phyloP scores from a whole-genome alignment of 2,888 invertebrate species.

The Polyommatus icarus region DNA sequence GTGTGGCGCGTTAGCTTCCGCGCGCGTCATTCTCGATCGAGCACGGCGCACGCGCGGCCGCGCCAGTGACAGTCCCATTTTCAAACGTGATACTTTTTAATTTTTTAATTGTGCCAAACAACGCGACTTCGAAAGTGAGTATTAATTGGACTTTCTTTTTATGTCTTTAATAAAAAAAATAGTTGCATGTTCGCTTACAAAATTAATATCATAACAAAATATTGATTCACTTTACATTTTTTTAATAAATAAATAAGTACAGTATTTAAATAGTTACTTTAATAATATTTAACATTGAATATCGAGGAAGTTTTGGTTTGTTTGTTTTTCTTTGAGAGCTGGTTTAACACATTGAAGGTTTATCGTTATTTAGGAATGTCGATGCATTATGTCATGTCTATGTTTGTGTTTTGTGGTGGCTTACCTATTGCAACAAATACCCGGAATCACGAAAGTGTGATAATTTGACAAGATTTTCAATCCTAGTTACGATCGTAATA shows the following conservation, averaged over 20 bases:
- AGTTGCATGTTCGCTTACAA: neutral
- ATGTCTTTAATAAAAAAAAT: neutral
- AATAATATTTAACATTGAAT: neutral
- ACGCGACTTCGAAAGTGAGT: constrained; percentile 57
- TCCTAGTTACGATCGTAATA: neutral
- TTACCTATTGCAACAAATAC: neutral
- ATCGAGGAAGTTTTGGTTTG: constrained; percentile 33
- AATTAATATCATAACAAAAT: neutral
- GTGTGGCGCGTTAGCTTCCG: constrained; percentile 64
- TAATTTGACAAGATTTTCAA: neutral
- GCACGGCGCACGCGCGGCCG: constrained; percentile 61
- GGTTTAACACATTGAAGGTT: constrained; percentile 40
- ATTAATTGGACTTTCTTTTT: constrained; percentile 37
- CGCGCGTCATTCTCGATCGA: constrained; percentile 71
- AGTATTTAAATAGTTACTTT: neutral
- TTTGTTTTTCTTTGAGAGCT: constrained; percentile 39
- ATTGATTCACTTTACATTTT: neutral
- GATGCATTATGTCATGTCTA: constrained; percentile 39
- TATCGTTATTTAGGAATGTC: constrained; percentile 34
- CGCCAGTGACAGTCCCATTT: constrained; percentile 51
- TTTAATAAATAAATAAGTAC: neutral
- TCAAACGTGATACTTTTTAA: constrained; percentile 55
- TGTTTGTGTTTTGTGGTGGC: constrained; percentile 15
- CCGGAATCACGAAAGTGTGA: neutral
- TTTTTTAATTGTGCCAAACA: constrained; percentile 33